These are phyloP conservation scores for Cebidichthys violaceus DNA, from an alignment of 2,113 vertebrate species.

Conservation along the genomic window DNA sequence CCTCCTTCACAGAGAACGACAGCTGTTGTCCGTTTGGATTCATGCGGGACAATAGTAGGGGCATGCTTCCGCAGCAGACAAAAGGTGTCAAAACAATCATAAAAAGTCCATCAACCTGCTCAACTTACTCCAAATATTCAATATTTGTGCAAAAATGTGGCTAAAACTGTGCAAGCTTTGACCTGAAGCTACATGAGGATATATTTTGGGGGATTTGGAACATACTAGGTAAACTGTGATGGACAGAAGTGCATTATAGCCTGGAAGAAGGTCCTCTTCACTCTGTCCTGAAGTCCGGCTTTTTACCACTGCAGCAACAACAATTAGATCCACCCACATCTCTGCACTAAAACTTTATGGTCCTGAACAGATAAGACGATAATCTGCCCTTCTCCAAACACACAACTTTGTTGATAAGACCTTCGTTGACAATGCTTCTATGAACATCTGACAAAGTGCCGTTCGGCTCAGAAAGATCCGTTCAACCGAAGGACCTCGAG, in stretches of 20 bases:
- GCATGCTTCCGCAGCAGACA: neutral
- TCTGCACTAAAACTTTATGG: conserved; percentile 4
- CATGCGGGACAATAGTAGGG: neutral
- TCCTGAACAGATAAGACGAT: neutral
- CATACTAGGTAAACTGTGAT: neutral
- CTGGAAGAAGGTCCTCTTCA: neutral
- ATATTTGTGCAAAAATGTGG: too few species aligned
- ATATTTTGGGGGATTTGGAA: neutral
- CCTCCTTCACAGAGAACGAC: neutral
- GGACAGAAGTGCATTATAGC: neutral
- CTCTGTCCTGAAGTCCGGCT: neutral
- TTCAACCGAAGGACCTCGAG: neutral
- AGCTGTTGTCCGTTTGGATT: neutral
- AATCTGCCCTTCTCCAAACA: neutral
- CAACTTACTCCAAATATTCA: too few species aligned
- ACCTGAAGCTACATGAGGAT: neutral
- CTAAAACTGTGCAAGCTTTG: neutral
- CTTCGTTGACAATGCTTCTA: neutral
- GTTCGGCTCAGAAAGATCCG: neutral
- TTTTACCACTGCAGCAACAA: neutral
- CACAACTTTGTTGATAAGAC: neutral
- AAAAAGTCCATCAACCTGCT: neutral
- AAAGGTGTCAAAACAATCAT: neutral
- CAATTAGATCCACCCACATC: neutral
- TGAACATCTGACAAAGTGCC: neutral